Evolutionary conservation across 2,797 vertebrate species (phyloP).

Genomic region (Clarias laeviceps): DNA sequence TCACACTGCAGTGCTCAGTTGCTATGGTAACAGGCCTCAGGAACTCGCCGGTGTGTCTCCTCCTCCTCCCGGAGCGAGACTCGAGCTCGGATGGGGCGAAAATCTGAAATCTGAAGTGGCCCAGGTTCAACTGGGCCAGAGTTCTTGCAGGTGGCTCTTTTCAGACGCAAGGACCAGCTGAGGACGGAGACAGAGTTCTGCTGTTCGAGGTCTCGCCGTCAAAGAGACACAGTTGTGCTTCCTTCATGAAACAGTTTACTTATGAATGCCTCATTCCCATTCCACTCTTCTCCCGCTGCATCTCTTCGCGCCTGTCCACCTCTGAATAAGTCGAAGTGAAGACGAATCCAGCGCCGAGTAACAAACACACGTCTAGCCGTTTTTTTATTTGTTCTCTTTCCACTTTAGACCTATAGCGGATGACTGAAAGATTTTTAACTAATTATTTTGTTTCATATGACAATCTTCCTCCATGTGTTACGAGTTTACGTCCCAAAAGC

Average conservation of each 20-base stretch:
- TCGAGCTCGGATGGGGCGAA: slow-evolving; percentile 61
- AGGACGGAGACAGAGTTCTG: slow-evolving; percentile 36
- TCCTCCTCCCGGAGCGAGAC: slow-evolving; percentile 62
- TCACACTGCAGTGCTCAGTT: slow-evolving; percentile 71
- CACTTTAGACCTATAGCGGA: background rate
- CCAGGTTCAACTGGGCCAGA: slow-evolving; percentile 40
- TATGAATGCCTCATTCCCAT: slow-evolving; percentile 33
- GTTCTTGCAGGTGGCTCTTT: slow-evolving; percentile 42
- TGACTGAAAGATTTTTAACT: background rate
- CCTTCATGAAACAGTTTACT: slow-evolving; percentile 42
- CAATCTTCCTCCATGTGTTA: background rate
- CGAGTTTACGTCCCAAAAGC: background rate
- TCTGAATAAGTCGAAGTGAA: slow-evolving; percentile 14
- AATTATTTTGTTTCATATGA: background rate
- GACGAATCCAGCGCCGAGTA: background rate
- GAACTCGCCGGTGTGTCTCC: slow-evolving; percentile 74
- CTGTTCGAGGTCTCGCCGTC: slow-evolving; percentile 21
- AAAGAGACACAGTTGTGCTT: slow-evolving; percentile 38
- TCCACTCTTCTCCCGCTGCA: background rate
- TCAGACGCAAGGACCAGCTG: slow-evolving; percentile 39
- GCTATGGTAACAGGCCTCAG: slow-evolving; percentile 76
- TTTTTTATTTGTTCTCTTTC: background rate
- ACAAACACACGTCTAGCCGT: background rate
- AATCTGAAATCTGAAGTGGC: slow-evolving; percentile 60
- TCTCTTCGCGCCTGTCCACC: slow-evolving; percentile 18